Evolutionary conservation across 2,797 vertebrate species (phyloP), one percentile per base, ranked within the genome.

Genomic region (Pangasius macronema): DNA sequence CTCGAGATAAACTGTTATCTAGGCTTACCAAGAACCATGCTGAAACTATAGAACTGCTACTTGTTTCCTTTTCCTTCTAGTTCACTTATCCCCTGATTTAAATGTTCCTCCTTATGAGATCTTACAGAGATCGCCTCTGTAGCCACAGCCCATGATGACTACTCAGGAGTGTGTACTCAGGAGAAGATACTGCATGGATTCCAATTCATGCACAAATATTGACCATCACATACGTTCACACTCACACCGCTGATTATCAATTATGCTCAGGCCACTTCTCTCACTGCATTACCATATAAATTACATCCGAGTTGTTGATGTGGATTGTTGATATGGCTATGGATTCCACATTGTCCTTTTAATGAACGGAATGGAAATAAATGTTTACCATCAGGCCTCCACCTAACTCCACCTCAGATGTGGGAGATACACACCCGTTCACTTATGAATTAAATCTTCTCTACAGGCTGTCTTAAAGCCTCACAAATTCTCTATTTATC

Each of bases 221-320:
- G 90, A 89, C 90, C 88, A 51, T 91, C 91, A 51, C 84, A 61
- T 33, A 53, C 57, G 90, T 90, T 68, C 61, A 61, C 75, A 61
- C 49, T 76, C 73, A n/a, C 73, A 79, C 27, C 67, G 94, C 93
- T 92, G 92, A 92, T 92, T 92, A 92, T 94, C 93, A 91, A 87
- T 92, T 93, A 93, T 90, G 91, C 92, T 93, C 94, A 91, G 92
- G 92, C 93, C 91, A 91, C 91, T 91, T 86, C 46, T 87, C 88
- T 86, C 90, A 89, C 87, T 87, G 88, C 93, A 96, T 96, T 96
- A 95, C 93, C 95, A 96, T 96, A 95, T 95, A 96, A 96, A 96
- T 96, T 93, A 95, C 94, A 94, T 95, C 49, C 91, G 92, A 93
- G 94, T 94, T 95, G 94, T 94, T 91, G 91, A 91, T 88, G 90